A percentile compares a stretch with the other conserved stretches of the same genome.
Evolutionary conservation across 2,797 vertebrate species (phyloP).

Genomic region (Tragopan temminckii): DNA sequence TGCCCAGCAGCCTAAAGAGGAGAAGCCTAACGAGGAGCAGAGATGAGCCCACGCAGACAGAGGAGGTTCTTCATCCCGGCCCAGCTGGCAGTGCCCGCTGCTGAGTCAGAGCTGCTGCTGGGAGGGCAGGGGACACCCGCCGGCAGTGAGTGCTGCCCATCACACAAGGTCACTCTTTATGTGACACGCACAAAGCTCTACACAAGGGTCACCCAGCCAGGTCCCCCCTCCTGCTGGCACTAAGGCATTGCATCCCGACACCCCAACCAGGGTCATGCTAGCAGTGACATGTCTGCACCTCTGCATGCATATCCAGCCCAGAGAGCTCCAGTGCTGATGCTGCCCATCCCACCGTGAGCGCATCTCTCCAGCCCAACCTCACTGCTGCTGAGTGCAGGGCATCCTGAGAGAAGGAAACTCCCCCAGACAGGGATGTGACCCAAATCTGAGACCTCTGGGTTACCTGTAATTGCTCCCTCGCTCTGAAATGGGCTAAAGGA

Average conservation of each 20-base stretch:
- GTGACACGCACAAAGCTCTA: background rate
- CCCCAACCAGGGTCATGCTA: background rate
- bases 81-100: constrained; percentile 17
- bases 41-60: background rate
- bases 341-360: background rate
- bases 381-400: background rate
- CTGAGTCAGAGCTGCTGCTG: background rate
- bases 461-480: background rate
- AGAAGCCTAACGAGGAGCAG: background rate
- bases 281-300: accelerated
- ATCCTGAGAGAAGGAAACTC: background rate
- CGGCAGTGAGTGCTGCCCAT: background rate
- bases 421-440: accelerated
- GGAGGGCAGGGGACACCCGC: background rate
- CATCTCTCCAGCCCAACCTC: background rate
- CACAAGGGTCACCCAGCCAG: background rate
- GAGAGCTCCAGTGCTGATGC: accelerated
- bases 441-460: accelerated
- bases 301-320: background rate
- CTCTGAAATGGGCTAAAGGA: background rate
- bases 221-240: accelerated
- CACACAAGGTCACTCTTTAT: constrained; percentile 2
- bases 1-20: background rate
- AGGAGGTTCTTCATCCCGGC: background rate
- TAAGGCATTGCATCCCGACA: accelerated